Evolutionary conservation across 2,888 invertebrate genomes (phyloP), one percentile per base, ranked within the genome.

Genomic region (Helicoverpa assulta): DNA sequence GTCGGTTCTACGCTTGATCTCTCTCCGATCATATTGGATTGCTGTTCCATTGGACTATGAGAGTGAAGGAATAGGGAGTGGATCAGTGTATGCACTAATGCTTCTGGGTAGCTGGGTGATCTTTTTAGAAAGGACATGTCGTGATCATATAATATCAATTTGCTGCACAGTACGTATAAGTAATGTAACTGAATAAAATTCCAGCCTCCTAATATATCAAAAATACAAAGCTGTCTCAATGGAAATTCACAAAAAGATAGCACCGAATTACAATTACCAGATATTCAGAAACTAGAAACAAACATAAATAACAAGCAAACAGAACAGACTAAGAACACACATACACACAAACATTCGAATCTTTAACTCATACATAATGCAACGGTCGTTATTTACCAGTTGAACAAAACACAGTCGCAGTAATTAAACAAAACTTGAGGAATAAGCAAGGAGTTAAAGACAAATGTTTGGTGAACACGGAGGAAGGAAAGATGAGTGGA

Each of bases 351-450:
- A 6, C 12, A 75, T 56, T 75, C 57, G 54, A 52, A 65, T 71
- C 16, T 29, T 51, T 14, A 66, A 69, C 70, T 73, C 71, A 76
- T 75, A 66, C 72, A 77, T 76, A 77, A 80, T 66, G 54, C 21
- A 73, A 65, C 58, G 54, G 54, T 3, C 52, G 52, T 26, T 58
- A 80, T 43, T 81, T 55, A 12, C 4, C 53, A 59, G 53, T 19
- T 68, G 58, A 78, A 66, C 72, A 70, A 80, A 75, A 82, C 69
- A 81, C 59, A 64, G 69, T 62, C 68, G 75, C 79, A 68, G 70
- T 82, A 82, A 82, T 82, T 77, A 73, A 57, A 61, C 67, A 55
- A 69, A 82, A 77, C 55, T 70, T 78, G 60, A 16, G 7, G 37
- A n/a, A 52, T 40, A 64, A 56, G 52, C 59, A 67, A 70, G 53